phyloP scores from a whole-genome alignment of 92 coral and sea anemone species.

The Palythoa heliodiscus region DNA sequence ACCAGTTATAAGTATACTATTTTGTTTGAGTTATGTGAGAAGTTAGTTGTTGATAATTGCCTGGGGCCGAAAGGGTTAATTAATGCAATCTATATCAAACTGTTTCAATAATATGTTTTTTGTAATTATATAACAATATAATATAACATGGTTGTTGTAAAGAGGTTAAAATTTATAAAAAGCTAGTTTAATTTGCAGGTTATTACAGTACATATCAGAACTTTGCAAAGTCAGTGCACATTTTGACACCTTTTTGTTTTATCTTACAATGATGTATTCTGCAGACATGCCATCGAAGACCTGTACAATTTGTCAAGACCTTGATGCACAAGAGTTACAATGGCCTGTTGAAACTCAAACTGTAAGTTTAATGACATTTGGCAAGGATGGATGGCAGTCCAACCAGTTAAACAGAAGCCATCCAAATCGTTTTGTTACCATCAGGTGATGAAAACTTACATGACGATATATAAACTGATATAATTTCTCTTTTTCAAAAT shows the following conservation, averaged over 20 bases:
- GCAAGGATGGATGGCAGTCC: slow-evolving; percentile 95
- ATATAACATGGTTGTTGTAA: no score
- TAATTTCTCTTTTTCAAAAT: no score
- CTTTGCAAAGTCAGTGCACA: neutral
- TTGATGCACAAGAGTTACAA: slow-evolving; percentile 83
- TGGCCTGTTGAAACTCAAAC: slow-evolving; percentile 96
- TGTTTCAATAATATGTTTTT: no score
- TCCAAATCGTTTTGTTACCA: slow-evolving; percentile 43
- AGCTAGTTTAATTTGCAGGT: no score
- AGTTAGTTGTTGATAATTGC: no score
- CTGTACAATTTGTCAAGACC: slow-evolving; percentile 66
- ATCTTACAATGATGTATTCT: neutral
- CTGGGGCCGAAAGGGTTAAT: no score
- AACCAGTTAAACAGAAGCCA: slow-evolving; percentile 52
- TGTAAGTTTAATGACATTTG: slow-evolving; percentile 89
- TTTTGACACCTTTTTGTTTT: no score
- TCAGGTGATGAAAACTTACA: slow-evolving; percentile 33
- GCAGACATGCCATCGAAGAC: slow-evolving; percentile 1
- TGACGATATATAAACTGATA: neutral
- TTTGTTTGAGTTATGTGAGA: no score
- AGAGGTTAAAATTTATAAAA: no score
- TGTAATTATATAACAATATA: no score
- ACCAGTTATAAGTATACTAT: no score
- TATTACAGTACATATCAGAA: neutral
- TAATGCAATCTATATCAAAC: no score